These are phyloP conservation scores for Actenoides lindsayi DNA, from an alignment of 2,113 vertebrate genomes.

Conservation along the genomic window DNA sequence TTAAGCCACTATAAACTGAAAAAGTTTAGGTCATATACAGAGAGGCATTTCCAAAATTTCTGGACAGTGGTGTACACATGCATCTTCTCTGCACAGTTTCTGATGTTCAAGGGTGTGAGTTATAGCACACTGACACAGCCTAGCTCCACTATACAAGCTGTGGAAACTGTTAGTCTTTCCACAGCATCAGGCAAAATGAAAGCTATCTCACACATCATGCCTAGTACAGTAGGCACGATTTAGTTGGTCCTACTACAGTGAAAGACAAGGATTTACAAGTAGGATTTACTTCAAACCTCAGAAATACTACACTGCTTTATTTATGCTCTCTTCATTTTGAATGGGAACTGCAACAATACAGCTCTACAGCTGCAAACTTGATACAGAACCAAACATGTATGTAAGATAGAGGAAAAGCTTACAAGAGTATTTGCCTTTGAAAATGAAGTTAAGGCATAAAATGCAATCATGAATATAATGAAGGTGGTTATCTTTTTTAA, in stretches of 20 bases:
- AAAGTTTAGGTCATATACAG: not conserved
- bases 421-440: not conserved
- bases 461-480: not conserved
- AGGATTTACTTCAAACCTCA: slow-evolving; percentile 11
- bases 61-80: not conserved
- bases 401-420: not conserved
- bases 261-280: not conserved
- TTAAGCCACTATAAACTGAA: not conserved
- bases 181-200: not conserved
- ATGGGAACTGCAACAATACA: not conserved
- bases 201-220: not conserved
- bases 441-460: not conserved
- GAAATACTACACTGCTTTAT: not conserved
- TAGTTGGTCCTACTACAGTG: not conserved
- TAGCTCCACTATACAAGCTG: not conserved
- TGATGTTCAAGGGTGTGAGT: not conserved
- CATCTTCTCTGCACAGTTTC: rapidly evolving
- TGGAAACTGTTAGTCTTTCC: not conserved
- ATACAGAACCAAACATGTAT: not conserved
- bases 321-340: not conserved
- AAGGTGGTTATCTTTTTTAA: not conserved
- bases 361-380: not conserved
- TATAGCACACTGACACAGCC: not conserved
- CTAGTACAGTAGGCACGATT: not conserved
- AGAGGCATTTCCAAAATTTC: not conserved